Evolutionary conservation across 2,888 invertebrate genomes (phyloP).

Genomic region (Drosophila incognita): DNA sequence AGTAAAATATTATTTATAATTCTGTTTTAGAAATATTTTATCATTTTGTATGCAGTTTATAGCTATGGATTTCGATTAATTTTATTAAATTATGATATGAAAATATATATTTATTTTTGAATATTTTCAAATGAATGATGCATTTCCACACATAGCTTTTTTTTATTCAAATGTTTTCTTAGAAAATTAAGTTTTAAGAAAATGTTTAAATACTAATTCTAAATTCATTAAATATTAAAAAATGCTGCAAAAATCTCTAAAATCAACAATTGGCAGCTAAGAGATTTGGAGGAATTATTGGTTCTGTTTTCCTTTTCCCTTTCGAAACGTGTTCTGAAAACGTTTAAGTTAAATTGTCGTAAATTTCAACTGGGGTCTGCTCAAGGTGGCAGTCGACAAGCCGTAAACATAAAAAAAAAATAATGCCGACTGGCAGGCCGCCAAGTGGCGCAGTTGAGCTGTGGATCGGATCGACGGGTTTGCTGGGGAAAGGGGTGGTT

Average conservation of each 20-base stretch:
- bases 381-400: conserved; percentile 42
- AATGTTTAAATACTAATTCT: not conserved
- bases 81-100: not conserved
- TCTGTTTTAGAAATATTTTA: not conserved
- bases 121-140: not conserved
- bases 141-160: not conserved
- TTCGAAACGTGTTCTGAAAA: conserved; percentile 15
- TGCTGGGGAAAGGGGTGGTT: not conserved
- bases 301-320: not conserved
- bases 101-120: not conserved
- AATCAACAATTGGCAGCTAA: not conserved
- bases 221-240: not conserved
- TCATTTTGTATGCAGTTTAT: not conserved
- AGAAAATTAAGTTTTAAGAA: not conserved
- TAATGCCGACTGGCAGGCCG: conserved; percentile 36
- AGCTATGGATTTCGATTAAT: not conserved
- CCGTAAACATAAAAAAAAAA: conserved; percentile 61
- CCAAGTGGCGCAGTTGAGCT: not conserved
- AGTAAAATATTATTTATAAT: not conserved
- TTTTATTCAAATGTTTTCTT: not conserved
- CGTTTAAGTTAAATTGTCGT: conserved; percentile 70
- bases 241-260: not conserved
- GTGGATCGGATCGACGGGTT: not conserved
- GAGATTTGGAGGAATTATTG: not conserved
- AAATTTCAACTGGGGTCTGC: conserved; percentile 51